Base-by-base conservation (phyloP, 2,113 vertebrate genomes). In the Circaetus gallicus region DNA sequence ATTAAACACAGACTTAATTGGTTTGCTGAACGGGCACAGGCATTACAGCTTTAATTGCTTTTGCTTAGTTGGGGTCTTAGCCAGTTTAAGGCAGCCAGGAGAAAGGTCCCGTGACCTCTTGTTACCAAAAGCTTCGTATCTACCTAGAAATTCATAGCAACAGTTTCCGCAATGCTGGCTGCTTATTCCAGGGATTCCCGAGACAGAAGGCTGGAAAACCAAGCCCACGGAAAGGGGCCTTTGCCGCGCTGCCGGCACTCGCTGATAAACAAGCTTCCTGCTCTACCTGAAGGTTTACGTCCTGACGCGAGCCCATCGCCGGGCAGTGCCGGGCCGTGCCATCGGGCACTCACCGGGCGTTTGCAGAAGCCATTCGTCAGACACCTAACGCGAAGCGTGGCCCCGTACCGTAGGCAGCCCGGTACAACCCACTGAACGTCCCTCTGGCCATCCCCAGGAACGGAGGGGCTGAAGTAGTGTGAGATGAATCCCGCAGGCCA, bases 261-360 rank as follows among this genome's bases (percentile, higher is more conserved):
- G 6, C 9, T 15, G 52, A 8, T n/a, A 11, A 26, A 67, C 0
- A 14, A 71, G 15, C 11, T 43, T 66, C 38, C n/a, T 2, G 3
- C 40, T 25, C 26, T 45, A 16, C 14, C 55, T 36, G 43, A 38
- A 56, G 69, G 40, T 55, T 59, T 36, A 12, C 0, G 1, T 63
- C 40, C 47, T 2, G 31, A 38, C 2, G 53, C 1, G 7, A 47
- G 49, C 43, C 59, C 55, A 7, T 5, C 0, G 0, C 18, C 25
- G 11, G 43, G 73, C 10, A 18, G 65, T 7, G 70, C 56, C 1
- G 7, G 22, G 73, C 69, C 18, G 15, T 4, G 40, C 50, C 47
- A n/a, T 19, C 40, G 7, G 2, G n/a, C 19, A 6, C 21, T 16
- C 28, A 14, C 0, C 1, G 0, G n/a, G 11, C 0, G 1, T 50